Conservation (phyloP, 2,888 invertebrate species). For the Caprella mutica region DNA sequence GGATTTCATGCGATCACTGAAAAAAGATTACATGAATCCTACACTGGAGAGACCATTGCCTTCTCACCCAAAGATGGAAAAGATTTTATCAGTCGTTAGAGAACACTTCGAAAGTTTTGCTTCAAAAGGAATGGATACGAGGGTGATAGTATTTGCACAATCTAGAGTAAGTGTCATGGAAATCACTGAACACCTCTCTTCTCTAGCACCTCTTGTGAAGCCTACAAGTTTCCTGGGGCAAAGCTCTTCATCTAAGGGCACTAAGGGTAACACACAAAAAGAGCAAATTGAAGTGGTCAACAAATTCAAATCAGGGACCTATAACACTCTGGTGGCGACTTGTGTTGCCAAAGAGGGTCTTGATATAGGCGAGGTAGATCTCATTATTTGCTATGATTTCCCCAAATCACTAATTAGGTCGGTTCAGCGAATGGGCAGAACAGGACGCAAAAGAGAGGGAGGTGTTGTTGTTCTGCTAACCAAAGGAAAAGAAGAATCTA, state of each 20-base stretch:
- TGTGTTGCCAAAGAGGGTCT: constrained; percentile 90
- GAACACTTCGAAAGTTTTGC: constrained; percentile 58
- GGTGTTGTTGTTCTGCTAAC: constrained; percentile 69
- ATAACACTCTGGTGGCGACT: constrained; percentile 74
- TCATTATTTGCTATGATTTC: constrained; percentile 87
- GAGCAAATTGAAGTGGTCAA: constrained; percentile 66
- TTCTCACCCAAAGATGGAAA: constrained; percentile 75
- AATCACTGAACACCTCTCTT: constrained; percentile 64
- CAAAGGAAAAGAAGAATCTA: too few species aligned
- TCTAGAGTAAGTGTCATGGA: constrained; percentile 74
- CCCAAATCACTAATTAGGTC: constrained; percentile 65
- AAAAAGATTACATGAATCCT: too few species aligned
- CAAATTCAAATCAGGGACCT: constrained; percentile 59
- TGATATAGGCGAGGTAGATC: constrained; percentile 83
- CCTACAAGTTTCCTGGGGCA: constrained; percentile 84
- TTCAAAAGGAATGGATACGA: constrained; percentile 47
- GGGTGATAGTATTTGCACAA: constrained; percentile 55
- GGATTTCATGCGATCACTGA: too few species aligned
- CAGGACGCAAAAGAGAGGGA: constrained; percentile 77
- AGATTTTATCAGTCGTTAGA: constrained; percentile 60
- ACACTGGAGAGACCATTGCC: constrained; percentile 6
- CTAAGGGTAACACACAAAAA: constrained; percentile 62
- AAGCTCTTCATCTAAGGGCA: constrained; percentile 54
- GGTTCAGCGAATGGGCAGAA: constrained; percentile 73
- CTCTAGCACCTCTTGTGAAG: constrained; percentile 59